Base-by-base conservation (phyloP, 1,140 invertebrate species). In the Drosophila tristis region DNA sequence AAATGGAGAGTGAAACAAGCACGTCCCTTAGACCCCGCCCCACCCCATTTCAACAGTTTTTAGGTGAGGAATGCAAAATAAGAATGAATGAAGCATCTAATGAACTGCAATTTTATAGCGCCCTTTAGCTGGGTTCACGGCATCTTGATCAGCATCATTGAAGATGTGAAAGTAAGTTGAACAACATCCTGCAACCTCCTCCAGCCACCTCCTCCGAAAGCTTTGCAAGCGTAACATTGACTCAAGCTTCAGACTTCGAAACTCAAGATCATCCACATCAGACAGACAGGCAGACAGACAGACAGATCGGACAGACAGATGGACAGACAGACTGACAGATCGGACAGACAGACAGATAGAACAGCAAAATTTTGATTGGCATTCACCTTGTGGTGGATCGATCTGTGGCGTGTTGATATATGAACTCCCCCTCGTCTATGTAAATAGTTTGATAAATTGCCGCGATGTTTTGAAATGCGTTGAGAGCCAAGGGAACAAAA, bases 91-190 rank as follows among this genome's bases (percentile, higher is more conserved):
- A 35, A 35, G 0, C 5, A 25, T 44, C 31, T 66, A 65, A 66
- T 26, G 42, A 51, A n/a, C 50, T 63, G 47, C 45, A 43, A 74
- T 76, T 49, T 76, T 87, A 61, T 86, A 91, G 90, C 81, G 57
- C 90, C 90, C 60, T 80, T 89, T 78, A 86, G 76, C 59, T 91
- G 90, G 90, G 66, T 90, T 16, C 51, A 90, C 51, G 79, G 75
- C 80, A 90, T 91, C 70, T 70, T 91, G 56, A n/a, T 66, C 42
- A 78, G 62, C 54, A 56, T 91, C 54, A 51, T 91, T 60, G 68
- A 91, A 64, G 67, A 76, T 82, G 78, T 86, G 68, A 91, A 91
- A 91, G 90, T 91, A 91, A 91, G 90, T 90, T 59, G 50, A 81
- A 60, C 47, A 64, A 77, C 63, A 57, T 55, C 1, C 35, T 39